A percentile compares a stretch with the other conserved stretches of the same genome.
These are phyloP conservation scores for Clostera curtula DNA, from an alignment of 2,888 invertebrate genomes.

Conservation along the genomic window DNA sequence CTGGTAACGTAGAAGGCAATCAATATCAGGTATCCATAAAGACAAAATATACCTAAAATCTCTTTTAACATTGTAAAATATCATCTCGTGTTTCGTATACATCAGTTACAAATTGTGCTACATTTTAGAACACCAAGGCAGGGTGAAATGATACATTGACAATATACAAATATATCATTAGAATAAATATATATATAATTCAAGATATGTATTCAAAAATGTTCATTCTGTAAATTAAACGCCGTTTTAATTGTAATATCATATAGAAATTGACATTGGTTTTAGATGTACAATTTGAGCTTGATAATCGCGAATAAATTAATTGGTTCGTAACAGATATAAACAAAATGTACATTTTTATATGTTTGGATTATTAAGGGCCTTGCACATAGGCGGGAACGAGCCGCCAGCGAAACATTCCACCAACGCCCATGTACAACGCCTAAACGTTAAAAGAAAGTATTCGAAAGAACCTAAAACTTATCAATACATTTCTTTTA, in stretches of 20 bases:
- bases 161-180: constrained; percentile 44
- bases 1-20: constrained; percentile 63
- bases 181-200: constrained; percentile 61
- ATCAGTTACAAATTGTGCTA: constrained; percentile 74
- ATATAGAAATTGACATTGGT: constrained; percentile 58
- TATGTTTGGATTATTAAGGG: constrained; percentile 18
- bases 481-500: constrained; percentile 57
- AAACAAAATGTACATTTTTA: constrained; percentile 33
- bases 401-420: constrained; percentile 12
- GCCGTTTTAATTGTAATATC: constrained; percentile 29
- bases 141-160: constrained; percentile 58
- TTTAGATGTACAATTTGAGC: constrained; percentile 61
- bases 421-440: constrained; percentile 5
- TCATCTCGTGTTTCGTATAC: constrained; percentile 69
- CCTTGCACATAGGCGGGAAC: constrained; percentile 11
- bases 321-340: constrained; percentile 47
- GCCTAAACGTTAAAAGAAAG: constrained; percentile 29
- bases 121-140: constrained; percentile 71
- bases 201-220: constrained; percentile 64
- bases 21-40: constrained; percentile 52
- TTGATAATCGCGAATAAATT: constrained; percentile 39
- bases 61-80: constrained; percentile 71
- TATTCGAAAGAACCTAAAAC: constrained; percentile 37
- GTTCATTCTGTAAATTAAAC: constrained; percentile 63
- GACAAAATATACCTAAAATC: constrained; percentile 68